phyloP scores from a whole-genome alignment of 2,113 vertebrate genomes.

The Cisticola juncidis region DNA sequence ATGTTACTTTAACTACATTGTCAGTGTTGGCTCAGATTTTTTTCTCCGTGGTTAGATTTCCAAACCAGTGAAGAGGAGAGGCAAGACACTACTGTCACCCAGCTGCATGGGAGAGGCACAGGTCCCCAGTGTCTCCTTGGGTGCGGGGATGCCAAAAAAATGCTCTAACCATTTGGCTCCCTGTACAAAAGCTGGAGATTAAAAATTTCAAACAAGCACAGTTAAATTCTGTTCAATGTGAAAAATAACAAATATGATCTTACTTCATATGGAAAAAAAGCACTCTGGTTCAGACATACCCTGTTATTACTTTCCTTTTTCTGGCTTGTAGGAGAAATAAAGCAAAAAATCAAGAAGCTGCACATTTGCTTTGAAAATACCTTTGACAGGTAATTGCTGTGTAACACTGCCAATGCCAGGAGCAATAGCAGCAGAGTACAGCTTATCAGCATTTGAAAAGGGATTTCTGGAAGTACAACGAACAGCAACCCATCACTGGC shows the following conservation, averaged over 20 bases:
- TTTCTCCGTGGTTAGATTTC: not conserved
- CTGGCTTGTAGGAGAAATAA: not conserved
- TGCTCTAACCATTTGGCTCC: not conserved
- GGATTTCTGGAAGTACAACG: not conserved
- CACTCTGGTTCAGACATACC: not conserved
- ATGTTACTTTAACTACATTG: not conserved
- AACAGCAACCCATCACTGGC: not conserved
- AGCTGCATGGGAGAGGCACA: not conserved
- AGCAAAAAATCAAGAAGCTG: not conserved
- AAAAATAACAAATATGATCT: not conserved
- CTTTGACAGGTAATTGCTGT: not conserved
- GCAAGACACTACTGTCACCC: not conserved
- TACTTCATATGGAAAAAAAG: not conserved
- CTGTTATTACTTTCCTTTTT: not conserved
- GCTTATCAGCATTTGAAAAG: not conserved
- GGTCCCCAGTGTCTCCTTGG: not conserved
- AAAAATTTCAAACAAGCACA: not conserved
- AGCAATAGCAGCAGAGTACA: not conserved
- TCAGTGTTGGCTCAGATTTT: not conserved
- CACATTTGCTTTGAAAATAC: not conserved
- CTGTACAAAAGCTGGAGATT: not conserved
- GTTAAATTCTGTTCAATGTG: not conserved
- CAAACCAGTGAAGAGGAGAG: not conserved
- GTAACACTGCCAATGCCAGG: not conserved
- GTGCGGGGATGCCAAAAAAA: not conserved